These are phyloP conservation scores for Parochlus steinenii DNA, from an alignment of 2,888 invertebrate genomes.

Conservation along the genomic window DNA sequence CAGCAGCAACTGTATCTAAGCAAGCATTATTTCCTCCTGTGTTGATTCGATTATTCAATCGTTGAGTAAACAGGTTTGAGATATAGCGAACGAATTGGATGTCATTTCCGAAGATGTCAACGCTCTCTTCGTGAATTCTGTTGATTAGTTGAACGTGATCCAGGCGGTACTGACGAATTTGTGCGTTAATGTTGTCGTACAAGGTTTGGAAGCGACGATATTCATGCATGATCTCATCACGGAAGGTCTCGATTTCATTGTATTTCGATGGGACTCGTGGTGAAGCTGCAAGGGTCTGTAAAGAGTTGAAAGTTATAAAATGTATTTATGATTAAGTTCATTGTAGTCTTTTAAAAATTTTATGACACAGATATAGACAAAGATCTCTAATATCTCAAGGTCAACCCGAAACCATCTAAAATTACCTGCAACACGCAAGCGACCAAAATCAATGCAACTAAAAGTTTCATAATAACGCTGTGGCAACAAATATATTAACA, in stretches of 20 bases:
- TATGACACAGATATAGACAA: no score
- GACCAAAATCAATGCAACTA: slow-evolving; percentile 6
- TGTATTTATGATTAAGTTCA: no score
- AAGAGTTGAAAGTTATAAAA: no score
- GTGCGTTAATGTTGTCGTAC: slow-evolving; percentile 1
- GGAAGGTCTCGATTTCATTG: slow-evolving; percentile 4
- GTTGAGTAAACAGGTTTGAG: background rate
- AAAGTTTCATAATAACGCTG: slow-evolving; percentile 7
- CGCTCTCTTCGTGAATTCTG: background rate
- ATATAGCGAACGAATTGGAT: background rate
- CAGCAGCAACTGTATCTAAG: background rate
- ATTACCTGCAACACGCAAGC: slow-evolving; percentile 5
- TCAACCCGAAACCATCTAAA: no score
- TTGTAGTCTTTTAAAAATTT: no score
- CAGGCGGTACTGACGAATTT: slow-evolving; percentile 2
- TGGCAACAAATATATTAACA: no score
- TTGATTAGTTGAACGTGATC: slow-evolving; percentile 1
- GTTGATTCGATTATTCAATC: background rate
- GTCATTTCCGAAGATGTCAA: background rate
- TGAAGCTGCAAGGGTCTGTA: no score
- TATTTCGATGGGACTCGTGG: no score
- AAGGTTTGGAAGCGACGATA: background rate
- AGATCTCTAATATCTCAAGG: no score
- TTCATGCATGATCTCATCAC: background rate
- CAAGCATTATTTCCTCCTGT: slow-evolving; percentile 2